phyloP scores from a whole-genome alignment of 2,797 vertebrate species.

The Stomatorhinus walkeri region DNA sequence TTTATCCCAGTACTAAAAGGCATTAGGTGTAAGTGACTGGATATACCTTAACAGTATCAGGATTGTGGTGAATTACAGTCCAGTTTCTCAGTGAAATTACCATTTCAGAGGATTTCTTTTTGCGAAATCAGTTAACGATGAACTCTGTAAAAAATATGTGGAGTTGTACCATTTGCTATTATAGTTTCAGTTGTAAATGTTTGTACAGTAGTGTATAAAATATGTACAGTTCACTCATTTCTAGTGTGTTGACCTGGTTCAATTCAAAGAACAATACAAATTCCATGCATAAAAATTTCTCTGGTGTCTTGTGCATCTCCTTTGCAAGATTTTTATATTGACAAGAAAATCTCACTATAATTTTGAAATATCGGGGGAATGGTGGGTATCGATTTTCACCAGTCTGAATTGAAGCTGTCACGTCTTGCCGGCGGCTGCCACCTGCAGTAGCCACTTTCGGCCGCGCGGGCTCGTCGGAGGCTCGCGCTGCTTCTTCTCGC shows the following conservation, averaged over 20 bases:
- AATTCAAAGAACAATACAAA: not conserved
- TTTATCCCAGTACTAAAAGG: constrained; percentile 33
- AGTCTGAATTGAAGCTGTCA: not conserved
- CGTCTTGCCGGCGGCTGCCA: not conserved
- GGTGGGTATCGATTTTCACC: not conserved
- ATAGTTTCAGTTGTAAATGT: constrained; percentile 33
- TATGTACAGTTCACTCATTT: constrained; percentile 20
- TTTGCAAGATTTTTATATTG: not conserved
- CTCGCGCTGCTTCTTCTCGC: constrained; percentile 26
- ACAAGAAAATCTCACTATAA: not conserved
- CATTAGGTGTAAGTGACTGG: constrained; percentile 20
- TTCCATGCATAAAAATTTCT: not conserved
- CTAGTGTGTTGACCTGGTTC: not conserved
- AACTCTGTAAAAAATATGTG: not conserved
- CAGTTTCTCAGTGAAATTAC: not conserved
- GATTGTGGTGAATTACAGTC: not conserved
- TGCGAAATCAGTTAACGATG: not conserved
- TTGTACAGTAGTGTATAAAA: constrained; percentile 32
- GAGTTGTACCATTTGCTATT: constrained; percentile 8
- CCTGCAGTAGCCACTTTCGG: not conserved
- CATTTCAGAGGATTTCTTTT: not conserved
- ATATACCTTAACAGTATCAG: constrained; percentile 32
- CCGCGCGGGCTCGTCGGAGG: constrained; percentile 41
- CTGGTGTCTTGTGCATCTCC: not conserved
- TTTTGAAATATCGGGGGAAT: not conserved